Evolutionary conservation across 2,797 vertebrate genomes (phyloP).

Genomic region (Aldrovandia affinis): DNA sequence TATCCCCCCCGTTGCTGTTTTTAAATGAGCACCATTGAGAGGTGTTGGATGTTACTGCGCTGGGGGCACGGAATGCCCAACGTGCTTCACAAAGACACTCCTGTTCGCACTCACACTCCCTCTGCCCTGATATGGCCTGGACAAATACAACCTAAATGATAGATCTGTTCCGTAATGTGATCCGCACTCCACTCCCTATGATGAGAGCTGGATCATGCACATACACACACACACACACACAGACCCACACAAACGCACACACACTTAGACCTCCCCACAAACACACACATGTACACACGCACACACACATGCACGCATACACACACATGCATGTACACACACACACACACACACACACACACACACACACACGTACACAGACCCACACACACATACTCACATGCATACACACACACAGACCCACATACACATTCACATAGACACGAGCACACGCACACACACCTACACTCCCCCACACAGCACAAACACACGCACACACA

Average conservation of each 20-base stretch:
- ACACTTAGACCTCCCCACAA: neutral
- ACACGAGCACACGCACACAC: neutral
- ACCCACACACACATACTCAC: conserved; percentile 33
- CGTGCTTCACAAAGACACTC: conserved; percentile 26
- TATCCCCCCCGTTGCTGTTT: conserved; percentile 40
- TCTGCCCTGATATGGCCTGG: conserved; percentile 35
- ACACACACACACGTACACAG: neutral
- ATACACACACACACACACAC: conserved; percentile 24
- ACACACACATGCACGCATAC: conserved; percentile 28
- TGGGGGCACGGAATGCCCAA: conserved; percentile 41
- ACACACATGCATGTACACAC: neutral
- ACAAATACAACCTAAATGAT: conserved; percentile 54
- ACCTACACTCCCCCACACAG: neutral
- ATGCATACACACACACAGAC: conserved; percentile 5
- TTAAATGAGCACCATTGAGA: conserved; percentile 55
- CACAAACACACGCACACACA: conserved; percentile 33
- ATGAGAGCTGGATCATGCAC: conserved; percentile 25
- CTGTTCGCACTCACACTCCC: conserved; percentile 43
- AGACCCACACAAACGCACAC: neutral
- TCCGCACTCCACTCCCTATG: conserved; percentile 32
- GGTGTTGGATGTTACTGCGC: conserved; percentile 46
- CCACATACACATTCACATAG: too few relatives aligned
- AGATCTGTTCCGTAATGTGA: conserved; percentile 55
- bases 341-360: conserved; percentile 30
- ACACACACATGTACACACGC: conserved; percentile 33